Evolutionary conservation across 2,888 invertebrate species (phyloP).

Genomic region (Sepiola atlantica): DNA sequence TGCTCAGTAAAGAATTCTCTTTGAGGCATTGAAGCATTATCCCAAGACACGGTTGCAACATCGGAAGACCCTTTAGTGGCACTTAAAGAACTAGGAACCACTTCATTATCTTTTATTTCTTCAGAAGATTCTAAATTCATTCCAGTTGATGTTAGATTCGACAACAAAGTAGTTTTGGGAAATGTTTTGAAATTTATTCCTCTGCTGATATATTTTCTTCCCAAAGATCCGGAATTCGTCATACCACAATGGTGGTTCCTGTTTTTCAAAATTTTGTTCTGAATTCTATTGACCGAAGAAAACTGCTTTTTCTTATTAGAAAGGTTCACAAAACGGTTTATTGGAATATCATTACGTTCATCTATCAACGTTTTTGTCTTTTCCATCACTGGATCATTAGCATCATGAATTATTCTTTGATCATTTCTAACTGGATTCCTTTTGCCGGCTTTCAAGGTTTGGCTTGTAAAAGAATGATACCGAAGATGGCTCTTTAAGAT

Average conservation of each 20-base stretch:
- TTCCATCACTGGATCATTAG: neutral
- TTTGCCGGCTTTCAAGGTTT: neutral
- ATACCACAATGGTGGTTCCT: neutral
- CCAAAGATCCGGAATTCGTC: neutral
- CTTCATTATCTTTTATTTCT: neutral
- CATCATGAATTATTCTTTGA: neutral
- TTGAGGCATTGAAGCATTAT: neutral
- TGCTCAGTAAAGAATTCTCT: neutral
- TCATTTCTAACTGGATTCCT: neutral
- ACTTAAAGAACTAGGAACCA: neutral
- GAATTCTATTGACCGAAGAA: neutral
- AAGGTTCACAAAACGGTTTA: neutral
- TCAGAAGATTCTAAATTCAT: neutral
- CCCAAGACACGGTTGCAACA: neutral
- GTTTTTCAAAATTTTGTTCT: neutral
- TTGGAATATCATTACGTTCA: neutral
- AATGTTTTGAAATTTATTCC: slow-evolving; percentile 10
- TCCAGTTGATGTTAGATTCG: neutral
- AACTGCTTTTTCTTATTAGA: neutral
- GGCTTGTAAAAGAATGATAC: neutral
- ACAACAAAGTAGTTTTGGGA: neutral
- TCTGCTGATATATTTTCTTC: neutral
- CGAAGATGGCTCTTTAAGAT: neutral
- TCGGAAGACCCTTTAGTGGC: neutral
- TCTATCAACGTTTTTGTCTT: neutral